Base-by-base conservation (phyloP, 2,888 invertebrate genomes). In the Caradrina clavipalpis region DNA sequence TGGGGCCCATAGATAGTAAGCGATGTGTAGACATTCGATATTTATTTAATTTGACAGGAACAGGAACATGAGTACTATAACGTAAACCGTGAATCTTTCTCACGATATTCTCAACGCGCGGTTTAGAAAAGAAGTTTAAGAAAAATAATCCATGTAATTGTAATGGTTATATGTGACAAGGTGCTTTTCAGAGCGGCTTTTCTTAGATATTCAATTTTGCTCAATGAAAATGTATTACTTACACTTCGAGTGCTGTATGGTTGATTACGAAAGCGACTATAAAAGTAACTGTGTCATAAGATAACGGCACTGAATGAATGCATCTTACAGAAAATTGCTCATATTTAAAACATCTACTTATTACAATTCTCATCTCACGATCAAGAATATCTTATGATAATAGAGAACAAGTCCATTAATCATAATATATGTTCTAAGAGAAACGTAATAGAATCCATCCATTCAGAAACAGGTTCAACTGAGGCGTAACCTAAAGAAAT, bases 401-500 rank as follows among this genome's bases (percentile, higher is more conserved):
- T 73, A 69, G 54, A 58, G 60, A 72, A 59, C 49, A 60, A 76
- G 60, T 59, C 31, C 54, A 47, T 75, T 68, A 78, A 81, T 81
- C 78, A 72, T 69, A 67, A 64, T 69, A 61, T 72, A 26, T 69
- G 51, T 67, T 80, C 51, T 53, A 45, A 56, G 61, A 67, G 63
- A 73, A 68, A 62, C 73, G 42, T 77, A 72, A 82, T 78, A 74
- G 71, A 65, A 75, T 69, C 54, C 61, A 72, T 67, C 26, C 72
- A 76, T 72, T 74, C 66, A 77, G 67, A 77, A 70, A 64, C 67
- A 62, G 58, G 65, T 69, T 62, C 21, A 63, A 60, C 64, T 31
- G 82, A 82, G 56, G 53, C 72, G 62, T 74, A 69, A 76, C 57
- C 26, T 73, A 67, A 72, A 73, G 75, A 78, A 80, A 82, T 78